Evolutionary conservation across 1,140 invertebrate genomes (phyloP).

Genomic region (Colletes gigas): DNA sequence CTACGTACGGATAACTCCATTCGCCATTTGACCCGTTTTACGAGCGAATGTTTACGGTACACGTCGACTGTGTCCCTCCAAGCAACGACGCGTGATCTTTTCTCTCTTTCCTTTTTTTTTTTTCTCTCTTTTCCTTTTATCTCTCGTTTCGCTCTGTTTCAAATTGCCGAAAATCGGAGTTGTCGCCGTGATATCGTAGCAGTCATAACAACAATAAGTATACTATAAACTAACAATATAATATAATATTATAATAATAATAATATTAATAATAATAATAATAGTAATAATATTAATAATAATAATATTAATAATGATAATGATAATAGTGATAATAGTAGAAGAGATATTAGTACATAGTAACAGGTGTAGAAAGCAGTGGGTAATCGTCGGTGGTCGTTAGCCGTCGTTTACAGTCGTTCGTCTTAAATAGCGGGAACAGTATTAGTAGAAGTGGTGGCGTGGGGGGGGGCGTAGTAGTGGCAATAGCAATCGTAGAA

Average conservation of each 20-base stretch:
- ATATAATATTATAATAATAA: slow-evolving; percentile 33
- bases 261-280: slow-evolving; percentile 26
- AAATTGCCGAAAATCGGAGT: not conserved
- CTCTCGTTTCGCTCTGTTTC: not conserved
- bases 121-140: too few species aligned
- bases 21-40: slow-evolving; percentile 9
- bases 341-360: not conserved
- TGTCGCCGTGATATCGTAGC: slow-evolving; percentile 17
- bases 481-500: not conserved
- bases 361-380: not conserved
- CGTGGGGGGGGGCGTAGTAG: not conserved
- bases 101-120: too few species aligned
- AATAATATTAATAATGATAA: not conserved
- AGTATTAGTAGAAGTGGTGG: not conserved
- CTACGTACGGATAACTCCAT: slow-evolving; percentile 47
- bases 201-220: slow-evolving; percentile 60
- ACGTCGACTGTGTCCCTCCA: not conserved
- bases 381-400: not conserved
- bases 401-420: too few species aligned
- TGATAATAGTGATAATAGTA: slow-evolving; percentile 1
- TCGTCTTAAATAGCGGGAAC: not conserved
- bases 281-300: slow-evolving; percentile 9
- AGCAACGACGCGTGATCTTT: not conserved
- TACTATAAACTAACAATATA: slow-evolving; percentile 40
- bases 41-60: not conserved